Percentiles rank a stretch among this genome's conserved stretches.
Conservation (phyloP, 2,113 vertebrate species). For the Pomatorhinus ruficollis region DNA sequence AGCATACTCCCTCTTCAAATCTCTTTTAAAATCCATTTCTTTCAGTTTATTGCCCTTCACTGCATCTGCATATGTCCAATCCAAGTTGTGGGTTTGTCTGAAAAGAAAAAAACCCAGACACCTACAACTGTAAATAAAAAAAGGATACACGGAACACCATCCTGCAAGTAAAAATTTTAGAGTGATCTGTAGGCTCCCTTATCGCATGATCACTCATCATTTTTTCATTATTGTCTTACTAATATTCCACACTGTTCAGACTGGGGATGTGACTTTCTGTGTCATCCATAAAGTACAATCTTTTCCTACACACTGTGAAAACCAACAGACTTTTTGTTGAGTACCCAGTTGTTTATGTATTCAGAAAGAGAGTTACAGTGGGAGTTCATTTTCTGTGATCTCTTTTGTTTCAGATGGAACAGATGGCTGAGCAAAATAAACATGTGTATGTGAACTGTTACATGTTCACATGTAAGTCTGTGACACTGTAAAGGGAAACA, state of each 20-base stretch:
- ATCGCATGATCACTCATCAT: not conserved
- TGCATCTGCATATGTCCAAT: not conserved
- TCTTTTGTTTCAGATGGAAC: constrained; percentile 50
- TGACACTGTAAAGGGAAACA: not conserved
- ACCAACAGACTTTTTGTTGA: not conserved
- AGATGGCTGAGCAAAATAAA: constrained; percentile 65
- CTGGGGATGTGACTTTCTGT: not conserved
- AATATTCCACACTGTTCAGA: not conserved
- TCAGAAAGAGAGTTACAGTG: constrained; percentile 16
- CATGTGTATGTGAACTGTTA: constrained; percentile 60
- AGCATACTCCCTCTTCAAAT: not conserved
- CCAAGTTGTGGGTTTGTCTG: not conserved
- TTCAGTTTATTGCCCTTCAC: not conserved
- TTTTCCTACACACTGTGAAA: not conserved
- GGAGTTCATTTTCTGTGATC: constrained; percentile 41
- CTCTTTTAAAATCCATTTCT: not conserved
- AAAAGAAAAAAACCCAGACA: not conserved
- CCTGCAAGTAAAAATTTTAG: not conserved
- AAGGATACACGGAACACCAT: not conserved
- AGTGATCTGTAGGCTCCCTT: not conserved
- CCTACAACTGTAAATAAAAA: not conserved
- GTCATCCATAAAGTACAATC: not conserved
- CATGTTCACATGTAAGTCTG: not conserved
- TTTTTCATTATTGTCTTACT: not conserved
- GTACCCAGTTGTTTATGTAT: not conserved